phyloP scores from a whole-genome alignment of 2,113 vertebrate genomes.

The Alethe diademata region DNA sequence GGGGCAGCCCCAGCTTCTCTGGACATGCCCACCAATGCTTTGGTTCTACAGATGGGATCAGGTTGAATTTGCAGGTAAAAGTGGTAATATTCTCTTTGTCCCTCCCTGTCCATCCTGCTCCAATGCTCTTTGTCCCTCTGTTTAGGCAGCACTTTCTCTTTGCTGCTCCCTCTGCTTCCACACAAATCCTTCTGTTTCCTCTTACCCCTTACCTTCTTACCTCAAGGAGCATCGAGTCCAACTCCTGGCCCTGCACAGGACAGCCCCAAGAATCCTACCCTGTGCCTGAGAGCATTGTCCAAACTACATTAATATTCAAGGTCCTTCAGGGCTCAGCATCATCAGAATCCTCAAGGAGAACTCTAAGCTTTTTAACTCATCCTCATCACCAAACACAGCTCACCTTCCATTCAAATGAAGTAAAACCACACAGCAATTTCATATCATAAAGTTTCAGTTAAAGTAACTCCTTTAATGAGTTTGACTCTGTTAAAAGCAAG shows the following conservation, averaged over 20 bases:
- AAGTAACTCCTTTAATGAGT: not conserved
- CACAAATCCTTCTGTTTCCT: not conserved
- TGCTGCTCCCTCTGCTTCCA: not conserved
- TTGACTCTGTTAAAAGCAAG: not conserved
- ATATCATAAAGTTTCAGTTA: not conserved
- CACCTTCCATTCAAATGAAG: not conserved
- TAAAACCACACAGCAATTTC: not conserved
- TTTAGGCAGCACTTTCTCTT: not conserved
- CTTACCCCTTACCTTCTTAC: not conserved
- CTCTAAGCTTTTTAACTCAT: not conserved
- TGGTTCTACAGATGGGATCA: not conserved
- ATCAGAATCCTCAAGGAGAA: not conserved
- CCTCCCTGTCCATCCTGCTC: not conserved
- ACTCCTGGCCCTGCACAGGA: not conserved
- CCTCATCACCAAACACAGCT: not conserved
- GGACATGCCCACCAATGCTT: not conserved
- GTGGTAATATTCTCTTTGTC: not conserved
- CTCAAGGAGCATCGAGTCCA: not conserved
- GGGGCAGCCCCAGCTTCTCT: not conserved
- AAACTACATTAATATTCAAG: not conserved
- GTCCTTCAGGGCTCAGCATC: not conserved
- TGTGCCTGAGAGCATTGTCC: not conserved
- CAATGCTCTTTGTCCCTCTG: accelerated
- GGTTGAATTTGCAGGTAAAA: not conserved
- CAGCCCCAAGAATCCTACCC: not conserved